Evolutionary conservation across 1,140 invertebrate genomes (phyloP), one percentile per base, ranked within the genome.

Genomic region (Yoshiicerus persimilis): DNA sequence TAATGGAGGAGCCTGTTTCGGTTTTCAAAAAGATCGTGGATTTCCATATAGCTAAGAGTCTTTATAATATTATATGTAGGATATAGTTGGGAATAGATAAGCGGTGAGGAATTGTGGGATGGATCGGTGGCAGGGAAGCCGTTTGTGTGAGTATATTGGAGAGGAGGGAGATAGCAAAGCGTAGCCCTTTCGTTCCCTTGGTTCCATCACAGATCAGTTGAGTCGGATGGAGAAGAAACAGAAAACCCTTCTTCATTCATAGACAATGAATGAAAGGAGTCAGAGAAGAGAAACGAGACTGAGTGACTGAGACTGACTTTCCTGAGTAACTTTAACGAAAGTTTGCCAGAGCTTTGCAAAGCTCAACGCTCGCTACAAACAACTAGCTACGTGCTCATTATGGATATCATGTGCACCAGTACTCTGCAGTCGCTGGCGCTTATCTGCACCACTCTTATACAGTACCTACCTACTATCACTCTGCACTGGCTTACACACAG

Each of bases 241-340:
- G 87, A 87, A 87, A 87, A 75, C 87, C 62, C 64, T 39, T 87
- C 25, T 87, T 75, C 87, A 87, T 87, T 87, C 87, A 87, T 87
- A 16, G 32, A 10, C 36, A 38, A 80, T 80, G 87, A 84, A 87
- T 87, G 87, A 84, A 75, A 47, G 70, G 32, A 83, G 77, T 36
- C 23, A 32, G 30, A 47, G 83, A 39, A 84, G 41, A 84, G 23
- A 36, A 32, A 80, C n/a, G 30, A 36, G 34, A 80, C 66, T 70
- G 66, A 70, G 30, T 70, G 66, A 70, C 25, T 70, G 66, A 70
- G 66, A 70, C 66, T 70, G 30, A 70, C 47, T 56, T 56, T 56
- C 47, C 47, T 56, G 20, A 56, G 47, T 56, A 56, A 56, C 47
- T 56, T 56, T 56, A 56, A 56, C 47, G 47, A 56, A 56, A 56